A percentile compares a stretch with the other conserved stretches of the same genome.
Conservation (phyloP, 1,140 invertebrate species). For the Ectropis grisescens region DNA sequence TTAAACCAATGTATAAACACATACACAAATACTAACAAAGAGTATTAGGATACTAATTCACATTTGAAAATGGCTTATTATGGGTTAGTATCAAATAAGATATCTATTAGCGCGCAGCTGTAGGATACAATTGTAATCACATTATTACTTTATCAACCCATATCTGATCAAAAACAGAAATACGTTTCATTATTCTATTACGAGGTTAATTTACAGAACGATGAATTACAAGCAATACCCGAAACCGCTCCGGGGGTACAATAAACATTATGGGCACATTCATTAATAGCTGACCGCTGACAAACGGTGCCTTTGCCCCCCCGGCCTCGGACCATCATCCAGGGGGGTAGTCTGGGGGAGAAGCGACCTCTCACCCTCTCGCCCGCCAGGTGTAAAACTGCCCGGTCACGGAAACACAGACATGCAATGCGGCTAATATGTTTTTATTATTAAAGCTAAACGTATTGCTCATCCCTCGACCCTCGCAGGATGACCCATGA, state of each 20-base stretch:
- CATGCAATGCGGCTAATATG: conserved; percentile 67
- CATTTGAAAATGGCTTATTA: too few relatives aligned
- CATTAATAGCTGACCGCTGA: conserved; percentile 62
- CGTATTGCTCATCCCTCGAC: conserved; percentile 44
- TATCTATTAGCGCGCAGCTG: too few relatives aligned
- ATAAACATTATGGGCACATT: conserved; percentile 60
- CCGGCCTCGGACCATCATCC: conserved; percentile 18
- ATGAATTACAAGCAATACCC: conserved; percentile 48
- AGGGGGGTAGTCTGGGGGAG: too few relatives aligned
- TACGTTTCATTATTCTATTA: too few relatives aligned
- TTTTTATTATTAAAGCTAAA: conserved; percentile 62
- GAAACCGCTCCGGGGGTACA: conserved; percentile 51
- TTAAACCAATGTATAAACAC: too few relatives aligned
- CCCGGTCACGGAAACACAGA: conserved; percentile 63
- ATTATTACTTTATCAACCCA: too few relatives aligned
- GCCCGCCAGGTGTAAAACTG: conserved; percentile 65
- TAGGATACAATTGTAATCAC: too few relatives aligned
- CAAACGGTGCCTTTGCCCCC: conserved; percentile 48
- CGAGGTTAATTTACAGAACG: conserved; percentile 53
- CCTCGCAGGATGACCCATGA: conserved; percentile 40
- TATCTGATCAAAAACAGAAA: too few relatives aligned
- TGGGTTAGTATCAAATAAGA: too few relatives aligned
- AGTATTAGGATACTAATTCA: too few relatives aligned
- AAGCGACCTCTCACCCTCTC: conserved; percentile 26
- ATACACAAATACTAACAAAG: too few relatives aligned